phyloP scores from a whole-genome alignment of 2,888 invertebrate species.

The Caenorhabditis angaria region DNA sequence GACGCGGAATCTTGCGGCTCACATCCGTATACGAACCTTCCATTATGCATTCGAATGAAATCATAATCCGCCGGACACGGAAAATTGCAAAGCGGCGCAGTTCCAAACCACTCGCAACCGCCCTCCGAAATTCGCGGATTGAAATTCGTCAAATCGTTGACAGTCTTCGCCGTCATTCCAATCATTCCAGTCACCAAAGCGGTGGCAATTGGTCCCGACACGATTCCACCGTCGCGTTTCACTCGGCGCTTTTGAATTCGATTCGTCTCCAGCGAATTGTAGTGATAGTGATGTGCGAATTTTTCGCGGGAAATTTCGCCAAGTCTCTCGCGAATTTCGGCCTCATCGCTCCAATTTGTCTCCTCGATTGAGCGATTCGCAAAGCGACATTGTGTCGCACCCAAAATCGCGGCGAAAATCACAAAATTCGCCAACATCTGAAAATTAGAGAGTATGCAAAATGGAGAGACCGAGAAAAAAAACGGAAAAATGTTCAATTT shows the following conservation, averaged over 20 bases:
- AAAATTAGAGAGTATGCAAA: too few relatives aligned
- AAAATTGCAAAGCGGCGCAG: constrained; percentile 67
- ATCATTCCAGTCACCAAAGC: constrained; percentile 69
- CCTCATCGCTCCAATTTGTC: constrained; percentile 52
- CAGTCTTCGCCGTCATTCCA: constrained; percentile 65
- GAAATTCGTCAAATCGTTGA: constrained; percentile 61
- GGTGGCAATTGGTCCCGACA: constrained; percentile 62
- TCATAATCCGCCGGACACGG: constrained; percentile 68
- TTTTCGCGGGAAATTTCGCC: constrained; percentile 42
- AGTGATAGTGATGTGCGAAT: constrained; percentile 54
- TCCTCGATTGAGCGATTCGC: constrained; percentile 38
- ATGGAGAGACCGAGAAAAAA: too few relatives aligned
- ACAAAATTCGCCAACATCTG: too few relatives aligned
- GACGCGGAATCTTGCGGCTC: not conserved
- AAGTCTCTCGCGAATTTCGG: constrained; percentile 47
- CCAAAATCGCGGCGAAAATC: too few relatives aligned
- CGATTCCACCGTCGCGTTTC: constrained; percentile 58
- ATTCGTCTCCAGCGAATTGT: not conserved
- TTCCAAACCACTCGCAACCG: constrained; percentile 67
- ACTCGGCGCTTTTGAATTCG: not conserved
- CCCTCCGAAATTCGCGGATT: constrained; percentile 55
- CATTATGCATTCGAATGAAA: constrained; percentile 63
- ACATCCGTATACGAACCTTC: constrained; percentile 35
- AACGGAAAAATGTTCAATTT: too few relatives aligned
- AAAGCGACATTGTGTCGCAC: too few relatives aligned